Evolutionary conservation across 2,797 vertebrate genomes (phyloP).

Genomic region (Diplodus sargus): DNA sequence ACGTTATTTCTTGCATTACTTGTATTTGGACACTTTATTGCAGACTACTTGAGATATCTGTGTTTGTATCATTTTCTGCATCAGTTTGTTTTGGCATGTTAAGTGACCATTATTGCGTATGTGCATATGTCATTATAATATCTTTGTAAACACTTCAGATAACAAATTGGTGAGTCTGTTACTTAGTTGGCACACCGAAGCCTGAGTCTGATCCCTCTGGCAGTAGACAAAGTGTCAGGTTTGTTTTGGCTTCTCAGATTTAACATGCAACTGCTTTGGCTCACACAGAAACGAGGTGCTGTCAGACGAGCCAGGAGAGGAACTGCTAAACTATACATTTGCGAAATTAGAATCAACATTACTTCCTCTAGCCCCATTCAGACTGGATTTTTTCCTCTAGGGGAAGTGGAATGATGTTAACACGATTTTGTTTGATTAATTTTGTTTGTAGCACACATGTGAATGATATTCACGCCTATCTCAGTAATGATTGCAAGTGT

Average conservation of each 20-base stretch:
- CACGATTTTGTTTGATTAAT: not conserved
- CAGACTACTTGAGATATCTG: not conserved
- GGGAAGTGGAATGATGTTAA: not conserved
- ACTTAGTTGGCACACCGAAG: not conserved
- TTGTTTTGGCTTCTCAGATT: conserved; percentile 55
- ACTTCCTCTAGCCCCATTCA: not conserved
- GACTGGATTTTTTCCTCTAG: not conserved
- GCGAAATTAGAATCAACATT: not conserved
- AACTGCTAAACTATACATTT: conserved; percentile 11
- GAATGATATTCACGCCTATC: too few species aligned
- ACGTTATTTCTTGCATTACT: not conserved
- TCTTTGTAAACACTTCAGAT: not conserved
- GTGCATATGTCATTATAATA: not conserved
- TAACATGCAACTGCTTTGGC: conserved; percentile 10
- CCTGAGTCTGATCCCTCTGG: conserved; percentile 1
- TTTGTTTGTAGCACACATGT: not conserved
- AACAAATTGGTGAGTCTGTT: not conserved
- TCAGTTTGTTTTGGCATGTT: not conserved
- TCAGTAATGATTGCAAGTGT: too few species aligned
- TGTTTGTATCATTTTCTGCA: not conserved
- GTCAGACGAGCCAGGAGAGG: not conserved
- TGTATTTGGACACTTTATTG: not conserved
- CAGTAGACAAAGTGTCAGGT: conserved; percentile 48
- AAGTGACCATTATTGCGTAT: not conserved
- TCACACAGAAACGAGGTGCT: conserved; percentile 6